Percentiles rank a stretch among this genome's conserved stretches.
These are phyloP conservation scores for Ditylenchus dipsaci DNA, from an alignment of 1,140 invertebrate genomes.

Conservation along the genomic window DNA sequence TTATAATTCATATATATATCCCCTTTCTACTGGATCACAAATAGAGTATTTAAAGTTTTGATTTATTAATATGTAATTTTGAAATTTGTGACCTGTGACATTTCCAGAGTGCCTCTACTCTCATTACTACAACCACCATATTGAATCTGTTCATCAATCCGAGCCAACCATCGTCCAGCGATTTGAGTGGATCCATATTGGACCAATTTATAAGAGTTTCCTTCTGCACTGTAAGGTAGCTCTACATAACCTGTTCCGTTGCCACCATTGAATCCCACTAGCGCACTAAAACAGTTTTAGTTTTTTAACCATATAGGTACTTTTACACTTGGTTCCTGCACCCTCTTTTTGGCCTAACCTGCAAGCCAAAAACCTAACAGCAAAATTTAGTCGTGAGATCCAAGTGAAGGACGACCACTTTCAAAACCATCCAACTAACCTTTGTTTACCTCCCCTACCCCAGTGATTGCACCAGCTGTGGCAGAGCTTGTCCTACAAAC, in stretches of 20 bases:
- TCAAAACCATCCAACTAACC: constrained; percentile 56
- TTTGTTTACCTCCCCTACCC: constrained; percentile 70
- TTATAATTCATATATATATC: too few species aligned
- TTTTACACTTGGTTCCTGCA: too few species aligned
- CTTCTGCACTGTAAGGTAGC: constrained; percentile 34
- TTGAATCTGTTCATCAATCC: constrained; percentile 87
- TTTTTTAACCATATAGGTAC: too few species aligned
- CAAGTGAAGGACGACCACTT: too few species aligned
- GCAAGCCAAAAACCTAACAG: too few species aligned
- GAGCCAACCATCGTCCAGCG: constrained; percentile 82
- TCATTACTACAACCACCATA: constrained; percentile 72
- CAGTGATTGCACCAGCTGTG: constrained; percentile 69
- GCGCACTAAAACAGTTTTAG: constrained; percentile 52
- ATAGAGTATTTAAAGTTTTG: too few species aligned
- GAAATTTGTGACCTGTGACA: constrained; percentile 62
- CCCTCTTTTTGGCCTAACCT: too few species aligned
- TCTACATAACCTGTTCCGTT: constrained; percentile 70
- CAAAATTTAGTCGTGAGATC: too few species aligned
- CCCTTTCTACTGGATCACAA: too few species aligned
- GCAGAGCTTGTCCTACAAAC: constrained; percentile 71
- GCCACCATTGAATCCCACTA: constrained; percentile 71
- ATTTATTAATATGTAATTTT: too few species aligned
- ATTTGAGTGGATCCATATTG: constrained; percentile 81
- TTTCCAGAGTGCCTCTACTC: constrained; percentile 19
- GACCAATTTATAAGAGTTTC: constrained; percentile 56